Base-by-base conservation (phyloP, 2,888 invertebrate species). In the Celastrina argiolus region DNA sequence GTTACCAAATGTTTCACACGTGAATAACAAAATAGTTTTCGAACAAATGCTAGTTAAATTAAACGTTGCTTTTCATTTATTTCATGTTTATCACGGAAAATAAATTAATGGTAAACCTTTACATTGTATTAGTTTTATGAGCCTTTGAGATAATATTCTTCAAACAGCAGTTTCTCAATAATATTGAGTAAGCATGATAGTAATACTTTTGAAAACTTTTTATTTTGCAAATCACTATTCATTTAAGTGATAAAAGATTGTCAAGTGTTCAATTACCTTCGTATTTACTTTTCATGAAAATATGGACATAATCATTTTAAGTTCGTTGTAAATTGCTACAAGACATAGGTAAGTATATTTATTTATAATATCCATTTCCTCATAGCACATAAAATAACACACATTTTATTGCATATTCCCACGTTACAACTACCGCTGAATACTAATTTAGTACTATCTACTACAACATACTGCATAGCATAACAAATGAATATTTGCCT, bases 401-500 rank as follows among this genome's bases (percentile, higher is more conserved):
- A 45, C 10, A 45, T 45, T 45, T 8, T 2, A 16, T 45, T 18
- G 18, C 10, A 45, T n/a, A 18, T 45, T 45, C 22, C 22, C 22
- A 51, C 22, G 22, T 51, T 51, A 26, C 12, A 31, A 51, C 51
- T 22, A 51, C 51, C 22, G 4, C 12, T 22, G n/a, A n/a, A n/a
- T n/a, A 45, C 16, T 18, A 18, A 45, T 10, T 51, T 51, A 51
- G 22, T 26, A 26, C 51, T 45, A 45, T 18, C 16, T 22, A 22
- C 18, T 22, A 51, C 51, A 51, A 51, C 51, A 45, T 18, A 26
- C 51, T 22, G 26, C 22, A 51, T 22, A 51, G 31, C 28, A 58
- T 16, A 31, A 58, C 31, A 58, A 58, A 58, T 58, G n/a, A 28
- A 58, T 58, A 59, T 59, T 59, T 59, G 59, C 59, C 59, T 59